These are phyloP conservation scores for Eulemur mongoz DNA, from an alignment of 2,797 vertebrate species.

Conservation along the genomic window DNA sequence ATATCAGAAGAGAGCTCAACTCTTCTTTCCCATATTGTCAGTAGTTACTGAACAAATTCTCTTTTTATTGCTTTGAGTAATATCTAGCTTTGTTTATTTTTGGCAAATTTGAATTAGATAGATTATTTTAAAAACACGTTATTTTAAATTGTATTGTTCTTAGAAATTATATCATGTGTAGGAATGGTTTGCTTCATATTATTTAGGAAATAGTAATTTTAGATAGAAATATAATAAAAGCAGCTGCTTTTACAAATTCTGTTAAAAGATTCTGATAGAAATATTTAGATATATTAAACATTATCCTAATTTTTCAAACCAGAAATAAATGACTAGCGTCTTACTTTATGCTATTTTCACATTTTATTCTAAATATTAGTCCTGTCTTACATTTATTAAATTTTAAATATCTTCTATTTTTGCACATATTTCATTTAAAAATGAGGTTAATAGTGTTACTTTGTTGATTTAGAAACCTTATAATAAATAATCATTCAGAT, in stretches of 20 bases:
- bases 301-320: constrained; percentile 1
- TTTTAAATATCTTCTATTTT: constrained; percentile 58
- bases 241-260: not conserved
- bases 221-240: not conserved
- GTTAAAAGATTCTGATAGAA: not conserved
- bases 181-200: not conserved
- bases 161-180: not conserved
- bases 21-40: not conserved
- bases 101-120: not conserved
- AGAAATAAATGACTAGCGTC: constrained; percentile 38
- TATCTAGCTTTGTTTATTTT: not conserved
- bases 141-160: not conserved
- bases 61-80: not conserved
- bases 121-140: not conserved
- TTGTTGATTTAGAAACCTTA: not conserved
- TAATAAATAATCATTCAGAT: constrained; percentile 65
- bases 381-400: constrained; percentile 31
- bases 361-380: not conserved
- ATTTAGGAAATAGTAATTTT: not conserved
- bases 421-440: constrained; percentile 63
- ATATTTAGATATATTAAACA: constrained; percentile 47
- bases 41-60: not conserved
- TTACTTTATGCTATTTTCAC: not conserved
- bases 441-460: not conserved
- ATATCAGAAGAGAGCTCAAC: not conserved